Conservation (phyloP, 2,888 invertebrate species). For the Synanthedon vespiformis region DNA sequence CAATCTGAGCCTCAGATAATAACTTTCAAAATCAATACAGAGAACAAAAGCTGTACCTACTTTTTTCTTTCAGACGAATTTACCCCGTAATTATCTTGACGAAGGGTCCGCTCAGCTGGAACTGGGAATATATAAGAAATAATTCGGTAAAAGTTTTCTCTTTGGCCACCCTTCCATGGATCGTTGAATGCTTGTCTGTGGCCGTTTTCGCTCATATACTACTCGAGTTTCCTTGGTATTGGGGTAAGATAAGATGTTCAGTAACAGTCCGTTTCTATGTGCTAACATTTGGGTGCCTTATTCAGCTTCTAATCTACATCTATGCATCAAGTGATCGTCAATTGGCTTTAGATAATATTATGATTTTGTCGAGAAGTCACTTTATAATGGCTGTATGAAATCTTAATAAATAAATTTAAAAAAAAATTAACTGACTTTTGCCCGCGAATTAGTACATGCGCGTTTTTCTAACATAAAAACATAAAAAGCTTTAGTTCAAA, state of each 20-base stretch:
- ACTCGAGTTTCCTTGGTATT: conserved; percentile 60
- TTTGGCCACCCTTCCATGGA: conserved; percentile 61
- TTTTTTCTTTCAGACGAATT: conserved; percentile 45
- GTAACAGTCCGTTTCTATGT: too few species aligned
- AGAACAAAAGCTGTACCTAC: conserved; percentile 5
- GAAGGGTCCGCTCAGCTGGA: conserved; percentile 59
- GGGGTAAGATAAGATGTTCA: conserved; percentile 39
- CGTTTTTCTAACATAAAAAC: too few species aligned
- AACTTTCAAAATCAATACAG: conserved; percentile 9
- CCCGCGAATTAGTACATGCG: too few species aligned
- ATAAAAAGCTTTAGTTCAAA: too few species aligned
- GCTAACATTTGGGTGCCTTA: too few species aligned
- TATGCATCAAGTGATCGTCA: background rate
- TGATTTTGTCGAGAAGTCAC: too few species aligned
- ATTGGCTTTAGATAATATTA: background rate
- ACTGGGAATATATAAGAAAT: conserved; percentile 62
- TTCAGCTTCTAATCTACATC: background rate
- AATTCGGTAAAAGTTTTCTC: conserved; percentile 61
- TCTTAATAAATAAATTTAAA: too few species aligned
- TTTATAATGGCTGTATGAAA: too few species aligned
- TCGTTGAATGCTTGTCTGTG: conserved; percentile 54
- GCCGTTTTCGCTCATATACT: conserved; percentile 52
- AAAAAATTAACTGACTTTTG: too few species aligned
- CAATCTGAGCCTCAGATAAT: conserved; percentile 7
- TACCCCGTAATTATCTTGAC: conserved; percentile 64